Evolutionary conservation across 2,113 vertebrate genomes (phyloP).

Genomic region (Toxotes jaculatrix): DNA sequence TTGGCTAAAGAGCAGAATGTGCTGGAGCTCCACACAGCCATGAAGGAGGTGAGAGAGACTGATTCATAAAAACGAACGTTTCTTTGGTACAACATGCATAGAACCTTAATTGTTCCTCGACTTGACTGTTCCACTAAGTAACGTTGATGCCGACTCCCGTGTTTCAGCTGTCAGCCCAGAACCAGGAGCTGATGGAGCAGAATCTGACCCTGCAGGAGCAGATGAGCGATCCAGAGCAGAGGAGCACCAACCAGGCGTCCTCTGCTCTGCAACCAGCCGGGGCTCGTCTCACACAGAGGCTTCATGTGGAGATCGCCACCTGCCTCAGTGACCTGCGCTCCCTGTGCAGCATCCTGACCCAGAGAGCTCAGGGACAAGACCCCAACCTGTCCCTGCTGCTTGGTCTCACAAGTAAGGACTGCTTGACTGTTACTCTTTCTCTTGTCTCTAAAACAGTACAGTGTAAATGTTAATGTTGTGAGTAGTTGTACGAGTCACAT

Average conservation of each 20-base stretch:
- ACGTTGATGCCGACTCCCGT: neutral
- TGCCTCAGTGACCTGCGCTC: conserved; percentile 93
- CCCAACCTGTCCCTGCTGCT: conserved; percentile 97
- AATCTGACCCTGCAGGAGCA: conserved; percentile 93
- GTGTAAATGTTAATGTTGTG: neutral
- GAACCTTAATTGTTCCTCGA: neutral
- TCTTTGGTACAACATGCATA: neutral
- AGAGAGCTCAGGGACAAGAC: conserved; percentile 93
- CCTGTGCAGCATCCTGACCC: conserved; percentile 94
- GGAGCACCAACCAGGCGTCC: conserved; percentile 63
- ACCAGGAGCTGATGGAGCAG: conserved; percentile 96
- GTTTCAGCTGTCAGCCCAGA: conserved; percentile 92
- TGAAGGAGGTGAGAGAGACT: conserved; percentile 90
- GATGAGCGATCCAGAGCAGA: conserved; percentile 82
- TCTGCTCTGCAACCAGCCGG: conserved; percentile 76
- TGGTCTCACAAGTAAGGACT: conserved; percentile 91
- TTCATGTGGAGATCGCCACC: conserved; percentile 89
- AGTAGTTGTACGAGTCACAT: neutral
- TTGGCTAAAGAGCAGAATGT: conserved; percentile 87
- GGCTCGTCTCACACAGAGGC: conserved; percentile 79
- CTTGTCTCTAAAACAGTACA: neutral
- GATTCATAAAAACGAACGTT: neutral
- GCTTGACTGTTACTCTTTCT: neutral
- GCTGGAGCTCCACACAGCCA: conserved; percentile 89
- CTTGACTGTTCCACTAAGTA: neutral